Evolutionary conservation across 2,888 invertebrate genomes (phyloP), one percentile per base, ranked within the genome.

Genomic region (Drosophila anomalipes): DNA sequence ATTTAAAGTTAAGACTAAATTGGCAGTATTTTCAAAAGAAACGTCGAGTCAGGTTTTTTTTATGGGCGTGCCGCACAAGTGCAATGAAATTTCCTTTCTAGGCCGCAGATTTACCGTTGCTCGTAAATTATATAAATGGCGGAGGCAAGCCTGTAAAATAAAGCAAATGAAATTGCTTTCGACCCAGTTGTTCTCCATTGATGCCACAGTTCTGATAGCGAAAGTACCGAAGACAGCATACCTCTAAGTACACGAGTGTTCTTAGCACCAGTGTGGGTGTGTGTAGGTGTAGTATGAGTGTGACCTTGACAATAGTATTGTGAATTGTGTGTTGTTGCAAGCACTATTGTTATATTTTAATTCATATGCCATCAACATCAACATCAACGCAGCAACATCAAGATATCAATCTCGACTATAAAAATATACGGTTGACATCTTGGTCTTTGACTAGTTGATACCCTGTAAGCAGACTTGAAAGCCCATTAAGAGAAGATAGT

Each of bases 291-390:
- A 9, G 47, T 14, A 26, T 26, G n/a, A 35, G n/a, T 41, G n/a
- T 59, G 88, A 79, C 90, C 85, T 89, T 85, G 85, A 89, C 90
- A 82, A 77, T 89, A 62, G 65, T 52, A 64, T 44, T 32, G 33
- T 79, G 69, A 49, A 32, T 59, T 57, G 67, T 61, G 44, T 59
- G 59, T 44, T 39, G 66, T 41, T 60, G 39, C 56, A 44, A 57
- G 44, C 16, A 41, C 39, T 49, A 66, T 75, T 65, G 63, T 53
- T 74, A 58, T 49, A 68, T 63, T 60, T 73, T 59, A 59, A 77
- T 73, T 77, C 51, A 73, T 60, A 49, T 67, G 74, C 71, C 63
- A 64, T 53, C 65, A 65, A 54, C 63, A 61, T 53, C 65, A 62
- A 54, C 61, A 62, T 56, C 70, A 66, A 51, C 30, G 53, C 30